Conservation (phyloP, 2,888 invertebrate genomes). For the Craniophora ligustri region DNA sequence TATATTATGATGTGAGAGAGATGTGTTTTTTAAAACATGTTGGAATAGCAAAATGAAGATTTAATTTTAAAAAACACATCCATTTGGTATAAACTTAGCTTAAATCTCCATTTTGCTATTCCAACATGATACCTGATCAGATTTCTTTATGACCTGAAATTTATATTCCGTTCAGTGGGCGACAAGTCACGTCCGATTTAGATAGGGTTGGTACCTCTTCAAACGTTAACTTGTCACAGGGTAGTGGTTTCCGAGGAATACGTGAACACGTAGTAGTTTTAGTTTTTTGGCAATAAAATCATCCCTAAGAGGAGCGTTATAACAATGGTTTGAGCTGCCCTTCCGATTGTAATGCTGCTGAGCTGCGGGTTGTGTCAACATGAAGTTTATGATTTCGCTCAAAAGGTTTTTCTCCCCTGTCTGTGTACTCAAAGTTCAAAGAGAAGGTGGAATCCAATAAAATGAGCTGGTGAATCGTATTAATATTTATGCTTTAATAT, state of each 20-base stretch:
- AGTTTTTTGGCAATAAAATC: slow-evolving; percentile 52
- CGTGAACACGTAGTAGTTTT: slow-evolving; percentile 47
- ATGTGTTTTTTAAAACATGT: too few relatives aligned
- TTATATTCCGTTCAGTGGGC: slow-evolving; percentile 53
- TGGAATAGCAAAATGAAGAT: too few relatives aligned
- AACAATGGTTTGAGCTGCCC: slow-evolving; percentile 37
- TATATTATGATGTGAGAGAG: too few relatives aligned
- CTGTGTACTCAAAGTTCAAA: slow-evolving; percentile 10
- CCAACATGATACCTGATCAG: slow-evolving; percentile 30
- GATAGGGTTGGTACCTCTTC: slow-evolving; percentile 54
- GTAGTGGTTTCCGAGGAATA: slow-evolving; percentile 25
- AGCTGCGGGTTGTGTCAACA: slow-evolving; percentile 10
- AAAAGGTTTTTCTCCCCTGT: slow-evolving; percentile 4
- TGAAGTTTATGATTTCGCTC: slow-evolving; percentile 9
- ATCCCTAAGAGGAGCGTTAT: slow-evolving; percentile 36
- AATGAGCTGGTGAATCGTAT: slow-evolving; percentile 7
- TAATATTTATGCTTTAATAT: slow-evolving; percentile 12
- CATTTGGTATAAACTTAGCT: not conserved
- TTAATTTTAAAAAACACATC: slow-evolving; percentile 2
- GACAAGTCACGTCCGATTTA: slow-evolving; percentile 55
- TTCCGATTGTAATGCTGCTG: slow-evolving; percentile 3
- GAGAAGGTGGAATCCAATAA: slow-evolving; percentile 12
- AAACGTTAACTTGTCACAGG: slow-evolving; percentile 50
- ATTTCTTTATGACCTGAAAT: slow-evolving; percentile 44
- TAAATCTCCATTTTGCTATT: slow-evolving; percentile 21